Evolutionary conservation across 2,888 invertebrate species (phyloP).

Genomic region (Troglohyphantes excavatus): DNA sequence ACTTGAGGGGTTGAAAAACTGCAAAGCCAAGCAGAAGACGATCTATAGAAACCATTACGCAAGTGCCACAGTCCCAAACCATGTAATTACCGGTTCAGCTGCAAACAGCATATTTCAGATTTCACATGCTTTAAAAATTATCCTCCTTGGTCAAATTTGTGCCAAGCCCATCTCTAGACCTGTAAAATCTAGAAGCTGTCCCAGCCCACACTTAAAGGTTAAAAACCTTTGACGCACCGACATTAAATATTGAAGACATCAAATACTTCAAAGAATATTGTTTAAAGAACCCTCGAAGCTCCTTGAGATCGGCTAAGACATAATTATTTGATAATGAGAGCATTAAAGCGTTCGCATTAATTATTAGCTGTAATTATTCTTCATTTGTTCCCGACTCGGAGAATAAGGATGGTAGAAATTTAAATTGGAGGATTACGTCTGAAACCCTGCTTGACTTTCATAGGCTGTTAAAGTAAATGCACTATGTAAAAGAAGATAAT

Average conservation of each 20-base stretch:
- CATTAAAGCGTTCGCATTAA: conserved; percentile 5
- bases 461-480: not conserved
- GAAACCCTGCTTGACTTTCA: not conserved
- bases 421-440: not conserved
- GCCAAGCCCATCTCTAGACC: too few species aligned
- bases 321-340: conserved; percentile 5
- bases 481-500: not conserved
- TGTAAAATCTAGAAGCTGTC: too few species aligned
- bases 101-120: too few species aligned
- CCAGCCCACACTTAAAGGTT: too few species aligned
- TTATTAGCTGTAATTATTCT: conserved; percentile 1
- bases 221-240: not conserved
- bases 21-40: too few species aligned
- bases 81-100: too few species aligned
- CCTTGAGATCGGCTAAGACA: not conserved
- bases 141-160: too few species aligned
- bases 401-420: not conserved
- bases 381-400: not conserved
- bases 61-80: too few species aligned
- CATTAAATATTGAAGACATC: not conserved
- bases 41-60: too few species aligned
- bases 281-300: not conserved
- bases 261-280: not conserved
- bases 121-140: too few species aligned
- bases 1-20: too few species aligned